Conservation (phyloP, 2,888 invertebrate species). For the Itoplectis maculator region DNA sequence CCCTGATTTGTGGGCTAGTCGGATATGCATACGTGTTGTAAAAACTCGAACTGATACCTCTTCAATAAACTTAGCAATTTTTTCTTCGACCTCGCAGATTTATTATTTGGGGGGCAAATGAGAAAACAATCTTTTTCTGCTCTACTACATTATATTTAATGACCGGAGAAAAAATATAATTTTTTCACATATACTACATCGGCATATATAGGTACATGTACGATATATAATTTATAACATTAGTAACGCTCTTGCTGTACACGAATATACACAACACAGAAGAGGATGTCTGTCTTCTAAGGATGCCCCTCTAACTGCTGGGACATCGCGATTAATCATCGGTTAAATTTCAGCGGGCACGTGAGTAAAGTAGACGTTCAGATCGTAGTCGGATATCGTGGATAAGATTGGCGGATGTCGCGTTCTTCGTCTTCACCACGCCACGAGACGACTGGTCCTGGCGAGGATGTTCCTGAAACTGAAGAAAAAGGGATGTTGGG, state of each 20-base stretch:
- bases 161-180: constrained; percentile 55
- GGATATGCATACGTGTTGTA: constrained; percentile 46
- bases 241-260: constrained; percentile 32
- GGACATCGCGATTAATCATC: constrained; percentile 7
- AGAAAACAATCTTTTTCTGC: constrained; percentile 28
- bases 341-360: constrained; percentile 14
- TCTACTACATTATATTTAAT: constrained; percentile 49
- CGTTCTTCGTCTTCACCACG: constrained; percentile 48
- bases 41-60: constrained; percentile 54
- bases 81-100: constrained; percentile 39
- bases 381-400: constrained; percentile 20
- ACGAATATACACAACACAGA: constrained; percentile 40
- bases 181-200: constrained; percentile 44
- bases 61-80: constrained; percentile 60
- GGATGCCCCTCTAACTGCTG: constrained; percentile 1
- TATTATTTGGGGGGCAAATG: neutral
- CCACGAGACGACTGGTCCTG: constrained; percentile 43
- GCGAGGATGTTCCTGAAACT: constrained; percentile 61
- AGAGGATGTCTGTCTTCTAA: constrained; percentile 27
- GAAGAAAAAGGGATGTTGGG: neutral
- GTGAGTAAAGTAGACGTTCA: constrained; percentile 31
- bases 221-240: constrained; percentile 9
- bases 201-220: constrained; percentile 18
- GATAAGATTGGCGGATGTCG: neutral
- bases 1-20: constrained; percentile 37